These are phyloP conservation scores for Solea senegalensis DNA, from an alignment of 2,113 vertebrate genomes.

Conservation along the genomic window DNA sequence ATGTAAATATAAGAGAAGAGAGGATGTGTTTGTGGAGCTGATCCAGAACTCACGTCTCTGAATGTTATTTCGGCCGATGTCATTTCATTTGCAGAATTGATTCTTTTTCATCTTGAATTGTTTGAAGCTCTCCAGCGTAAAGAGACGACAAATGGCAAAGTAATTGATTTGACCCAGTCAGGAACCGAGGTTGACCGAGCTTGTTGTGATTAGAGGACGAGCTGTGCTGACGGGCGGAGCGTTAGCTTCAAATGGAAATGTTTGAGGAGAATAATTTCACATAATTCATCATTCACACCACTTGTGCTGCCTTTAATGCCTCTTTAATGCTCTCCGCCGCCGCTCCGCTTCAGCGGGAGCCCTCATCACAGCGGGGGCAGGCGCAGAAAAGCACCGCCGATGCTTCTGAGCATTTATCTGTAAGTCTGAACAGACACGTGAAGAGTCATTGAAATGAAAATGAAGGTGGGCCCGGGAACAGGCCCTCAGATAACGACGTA, in stretches of 20 bases:
- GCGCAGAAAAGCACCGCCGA: background rate
- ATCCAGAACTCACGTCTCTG: conserved; percentile 36
- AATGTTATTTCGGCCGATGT: background rate
- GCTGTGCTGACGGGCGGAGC: conserved; percentile 1
- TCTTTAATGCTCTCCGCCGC: conserved; percentile 28
- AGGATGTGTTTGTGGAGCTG: conserved; percentile 43
- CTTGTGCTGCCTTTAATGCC: conserved; percentile 31
- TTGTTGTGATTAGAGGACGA: conserved; percentile 44
- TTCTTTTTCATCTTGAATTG: conserved; percentile 59
- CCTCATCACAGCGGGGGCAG: background rate
- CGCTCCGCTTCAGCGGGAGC: conserved; percentile 26
- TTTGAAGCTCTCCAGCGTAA: conserved; percentile 63
- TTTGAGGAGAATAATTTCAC: conserved; percentile 44
- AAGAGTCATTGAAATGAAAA: conserved; percentile 60
- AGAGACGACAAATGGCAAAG: conserved; percentile 52
- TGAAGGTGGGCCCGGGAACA: conserved; percentile 56
- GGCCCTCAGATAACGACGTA: conserved; percentile 64
- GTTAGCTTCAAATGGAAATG: conserved; percentile 18
- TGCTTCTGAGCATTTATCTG: conserved; percentile 46
- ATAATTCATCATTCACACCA: background rate
- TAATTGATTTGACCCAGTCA: conserved; percentile 62
- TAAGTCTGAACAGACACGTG: conserved; percentile 48
- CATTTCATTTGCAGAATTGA: conserved; percentile 76
- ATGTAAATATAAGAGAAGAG: conserved; percentile 57
- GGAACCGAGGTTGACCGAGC: conserved; percentile 41